Evolutionary conservation across 2,888 invertebrate genomes (phyloP).

Genomic region (Morinoia aosen): DNA sequence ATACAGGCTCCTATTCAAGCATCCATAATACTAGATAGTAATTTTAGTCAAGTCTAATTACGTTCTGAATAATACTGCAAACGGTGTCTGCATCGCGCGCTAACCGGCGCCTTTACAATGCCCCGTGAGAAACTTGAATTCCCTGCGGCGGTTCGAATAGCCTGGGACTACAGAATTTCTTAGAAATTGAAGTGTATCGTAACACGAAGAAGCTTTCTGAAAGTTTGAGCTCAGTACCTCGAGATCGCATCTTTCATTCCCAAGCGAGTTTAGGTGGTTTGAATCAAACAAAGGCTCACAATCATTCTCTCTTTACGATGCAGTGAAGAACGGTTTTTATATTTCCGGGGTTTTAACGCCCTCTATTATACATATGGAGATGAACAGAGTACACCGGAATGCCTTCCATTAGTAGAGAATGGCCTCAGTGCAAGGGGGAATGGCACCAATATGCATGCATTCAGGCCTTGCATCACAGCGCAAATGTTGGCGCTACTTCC

Average conservation of each 20-base stretch:
- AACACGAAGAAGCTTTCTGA: not conserved
- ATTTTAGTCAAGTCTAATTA: too few species aligned
- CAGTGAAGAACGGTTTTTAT: not conserved
- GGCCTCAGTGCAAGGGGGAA: not conserved
- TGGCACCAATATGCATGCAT: not conserved
- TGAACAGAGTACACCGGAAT: not conserved
- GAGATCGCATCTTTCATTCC: not conserved
- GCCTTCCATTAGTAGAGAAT: not conserved
- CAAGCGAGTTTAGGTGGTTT: not conserved
- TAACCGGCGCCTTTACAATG: too few species aligned
- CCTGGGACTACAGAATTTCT: not conserved
- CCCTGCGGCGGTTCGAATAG: not conserved
- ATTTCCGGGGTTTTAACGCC: not conserved
- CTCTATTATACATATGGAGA: not conserved
- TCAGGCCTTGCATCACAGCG: not conserved
- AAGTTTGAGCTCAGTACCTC: not conserved
- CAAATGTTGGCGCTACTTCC: not conserved
- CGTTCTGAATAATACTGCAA: too few species aligned
- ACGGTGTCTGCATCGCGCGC: too few species aligned
- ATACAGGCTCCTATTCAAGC: too few species aligned
- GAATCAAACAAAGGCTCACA: not conserved
- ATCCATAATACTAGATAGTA: too few species aligned
- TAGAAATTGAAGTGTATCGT: not conserved
- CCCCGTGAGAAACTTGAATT: not conserved
- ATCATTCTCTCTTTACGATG: not conserved